phyloP scores from a whole-genome alignment of 2,113 vertebrate genomes.

The Cichladusa arquata region DNA sequence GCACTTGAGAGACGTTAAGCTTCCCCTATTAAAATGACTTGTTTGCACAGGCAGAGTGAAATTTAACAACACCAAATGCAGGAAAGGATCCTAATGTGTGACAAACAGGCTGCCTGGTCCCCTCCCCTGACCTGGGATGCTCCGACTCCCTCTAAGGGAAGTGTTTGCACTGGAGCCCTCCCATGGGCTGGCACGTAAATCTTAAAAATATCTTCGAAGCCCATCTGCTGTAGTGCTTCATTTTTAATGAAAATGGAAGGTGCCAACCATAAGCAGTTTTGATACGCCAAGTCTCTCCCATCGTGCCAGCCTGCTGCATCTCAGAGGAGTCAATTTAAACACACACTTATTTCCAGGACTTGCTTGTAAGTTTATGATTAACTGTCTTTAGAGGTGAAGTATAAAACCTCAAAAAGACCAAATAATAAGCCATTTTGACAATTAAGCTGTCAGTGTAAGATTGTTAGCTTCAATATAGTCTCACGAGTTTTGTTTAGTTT shows the following conservation, averaged over 20 bases:
- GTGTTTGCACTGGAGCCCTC: slow-evolving; percentile 62
- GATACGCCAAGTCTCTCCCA: slow-evolving; percentile 15
- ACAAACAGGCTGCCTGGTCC: slow-evolving; percentile 50
- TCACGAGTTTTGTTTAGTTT: neutral
- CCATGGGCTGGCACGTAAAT: slow-evolving; percentile 61
- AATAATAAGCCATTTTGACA: neutral
- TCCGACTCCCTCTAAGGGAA: slow-evolving; percentile 38
- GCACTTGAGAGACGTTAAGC: slow-evolving; percentile 16
- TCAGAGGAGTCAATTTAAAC: slow-evolving; percentile 50
- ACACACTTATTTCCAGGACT: slow-evolving; percentile 12
- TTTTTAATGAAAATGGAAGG: slow-evolving; percentile 73
- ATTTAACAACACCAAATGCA: slow-evolving; percentile 54
- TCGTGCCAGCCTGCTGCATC: slow-evolving; percentile 8
- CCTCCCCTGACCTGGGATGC: slow-evolving; percentile 39
- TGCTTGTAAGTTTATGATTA: slow-evolving; percentile 30
- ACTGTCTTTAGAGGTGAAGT: neutral
- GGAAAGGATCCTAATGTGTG: slow-evolving; percentile 52
- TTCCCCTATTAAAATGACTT: slow-evolving; percentile 46
- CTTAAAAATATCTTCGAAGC: slow-evolving; percentile 71
- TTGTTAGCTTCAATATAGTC: neutral
- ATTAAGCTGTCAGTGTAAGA: neutral
- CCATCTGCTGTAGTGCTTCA: slow-evolving; percentile 65
- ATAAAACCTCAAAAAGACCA: neutral
- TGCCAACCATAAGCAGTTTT: slow-evolving; percentile 30
- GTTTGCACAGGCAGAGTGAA: slow-evolving; percentile 36